Conservation (phyloP, 2,113 vertebrate genomes). For the Hiodon alosoides region DNA sequence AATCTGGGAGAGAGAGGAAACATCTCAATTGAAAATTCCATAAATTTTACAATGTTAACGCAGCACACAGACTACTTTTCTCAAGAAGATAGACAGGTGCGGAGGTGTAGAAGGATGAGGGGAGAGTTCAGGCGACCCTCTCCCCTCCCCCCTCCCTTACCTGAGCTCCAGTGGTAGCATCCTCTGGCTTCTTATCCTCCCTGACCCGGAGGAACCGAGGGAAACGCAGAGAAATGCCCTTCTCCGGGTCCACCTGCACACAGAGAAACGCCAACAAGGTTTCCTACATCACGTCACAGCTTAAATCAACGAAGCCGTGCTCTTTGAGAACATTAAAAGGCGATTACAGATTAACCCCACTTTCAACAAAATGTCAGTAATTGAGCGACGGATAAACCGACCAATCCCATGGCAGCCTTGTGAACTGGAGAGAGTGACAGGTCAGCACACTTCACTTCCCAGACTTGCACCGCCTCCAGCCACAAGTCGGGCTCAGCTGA, state of each 20-base stretch:
- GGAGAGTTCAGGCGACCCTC: background rate
- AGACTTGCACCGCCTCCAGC: conserved; percentile 78
- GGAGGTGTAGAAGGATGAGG: background rate
- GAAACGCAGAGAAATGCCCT: conserved; percentile 83
- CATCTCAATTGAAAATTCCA: too few relatives aligned
- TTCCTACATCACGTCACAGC: too few relatives aligned
- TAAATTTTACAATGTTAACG: too few relatives aligned
- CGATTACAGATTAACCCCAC: too few relatives aligned
- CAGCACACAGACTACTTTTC: too few relatives aligned
- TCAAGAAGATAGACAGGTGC: background rate
- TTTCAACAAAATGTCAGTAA: too few relatives aligned
- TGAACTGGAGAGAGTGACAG: conserved; percentile 83
- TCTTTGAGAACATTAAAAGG: too few relatives aligned
- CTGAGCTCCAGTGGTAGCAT: conserved; percentile 75
- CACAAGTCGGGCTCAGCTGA: conserved; percentile 75
- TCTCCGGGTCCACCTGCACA: conserved; percentile 75
- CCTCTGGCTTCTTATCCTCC: conserved; percentile 79
- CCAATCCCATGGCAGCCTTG: conserved; percentile 80
- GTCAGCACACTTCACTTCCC: conserved; percentile 89
- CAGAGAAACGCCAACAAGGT: background rate
- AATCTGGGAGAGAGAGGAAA: conserved; percentile 56
- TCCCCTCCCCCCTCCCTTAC: conserved; percentile 41
- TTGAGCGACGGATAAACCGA: conserved; percentile 53
- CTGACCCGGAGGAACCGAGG: conserved; percentile 77
- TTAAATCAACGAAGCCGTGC: too few relatives aligned